Base-by-base conservation (phyloP, 2,888 invertebrate genomes). In the Apotomis turbidana region DNA sequence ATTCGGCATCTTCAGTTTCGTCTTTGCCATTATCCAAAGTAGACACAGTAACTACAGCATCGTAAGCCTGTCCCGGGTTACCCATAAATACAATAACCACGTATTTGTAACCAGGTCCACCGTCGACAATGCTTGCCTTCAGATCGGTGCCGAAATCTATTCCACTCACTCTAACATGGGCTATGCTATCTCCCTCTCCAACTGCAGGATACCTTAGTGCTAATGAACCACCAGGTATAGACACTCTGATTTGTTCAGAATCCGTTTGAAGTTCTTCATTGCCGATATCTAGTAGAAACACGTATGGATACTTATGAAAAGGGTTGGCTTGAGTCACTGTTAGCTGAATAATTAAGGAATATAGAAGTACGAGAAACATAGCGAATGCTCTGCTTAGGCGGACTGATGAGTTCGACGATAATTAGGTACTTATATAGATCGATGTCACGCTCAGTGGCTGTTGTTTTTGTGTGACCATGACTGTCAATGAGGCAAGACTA, bases 101-200 rank as follows among this genome's bases (percentile, higher is more conserved):
- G 80, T 90, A 91, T 79, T 89, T 90, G 76, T 85, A 91, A 60
- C 93, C 93, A 77, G 93, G 93, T 27, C 93, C 93, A 60, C 93
- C 93, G 74, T 93, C 91, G 10, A 88, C 81, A 27, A 93, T 89
- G 71, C 83, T 90, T 0, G 91, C 90, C 82, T 91, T 92, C 1
- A 93, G 81, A 74, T 92, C 87, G 4, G 90, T 89, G 2, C 91
- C 91, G 64, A 90, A 93, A 80, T 93, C 93, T 63, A 93, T 89
- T 6, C 91, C 89, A 77, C 88, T 91, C 38, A 93, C 92, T 83
- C 92, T 85, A 1, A 93, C 83, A 74, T 93, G 93, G 0, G 86
- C 82, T 82, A 93, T 91, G 1, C 83, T 84, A 49, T 90, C 85
- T 52, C 89, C 90, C 69, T 87, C 81, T 2, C 87, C 89, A 10